phyloP scores from a whole-genome alignment of 2,888 invertebrate genomes.

The Netelia melanura region DNA sequence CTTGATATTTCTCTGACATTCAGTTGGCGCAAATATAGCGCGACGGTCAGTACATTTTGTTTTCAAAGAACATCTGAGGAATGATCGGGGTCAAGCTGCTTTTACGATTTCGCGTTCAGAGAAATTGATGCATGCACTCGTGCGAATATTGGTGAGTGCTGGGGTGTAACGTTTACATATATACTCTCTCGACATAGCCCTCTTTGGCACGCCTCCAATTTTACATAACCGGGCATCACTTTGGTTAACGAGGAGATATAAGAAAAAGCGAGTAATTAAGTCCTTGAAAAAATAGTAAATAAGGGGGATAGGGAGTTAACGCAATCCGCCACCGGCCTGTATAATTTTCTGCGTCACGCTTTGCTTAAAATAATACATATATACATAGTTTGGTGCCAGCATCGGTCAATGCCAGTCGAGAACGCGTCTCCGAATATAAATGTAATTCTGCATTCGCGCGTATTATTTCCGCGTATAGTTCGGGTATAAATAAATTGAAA shows the following conservation, averaged over 20 bases:
- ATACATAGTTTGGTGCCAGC: too few relatives aligned
- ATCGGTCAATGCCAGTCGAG: too few relatives aligned
- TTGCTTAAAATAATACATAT: neutral
- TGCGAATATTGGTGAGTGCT: neutral
- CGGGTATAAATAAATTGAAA: neutral
- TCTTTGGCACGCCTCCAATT: neutral
- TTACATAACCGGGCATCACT: neutral
- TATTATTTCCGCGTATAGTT: too few relatives aligned
- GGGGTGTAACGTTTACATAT: neutral
- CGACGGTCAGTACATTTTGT: too few relatives aligned
- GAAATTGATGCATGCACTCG: conserved; percentile 34
- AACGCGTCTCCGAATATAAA: too few relatives aligned
- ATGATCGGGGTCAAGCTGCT: neutral
- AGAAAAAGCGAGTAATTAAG: neutral
- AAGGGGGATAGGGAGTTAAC: neutral
- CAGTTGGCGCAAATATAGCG: too few relatives aligned
- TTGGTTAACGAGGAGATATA: neutral
- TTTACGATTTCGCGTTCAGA: conserved; percentile 11
- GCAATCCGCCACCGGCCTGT: neutral
- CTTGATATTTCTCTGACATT: too few relatives aligned
- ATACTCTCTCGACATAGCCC: neutral
- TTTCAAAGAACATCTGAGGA: neutral
- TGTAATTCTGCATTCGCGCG: too few relatives aligned
- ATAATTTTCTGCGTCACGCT: neutral
- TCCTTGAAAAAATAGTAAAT: neutral